Evolutionary conservation across 2,888 invertebrate species (phyloP).

Genomic region (Apodemia duryi): DNA sequence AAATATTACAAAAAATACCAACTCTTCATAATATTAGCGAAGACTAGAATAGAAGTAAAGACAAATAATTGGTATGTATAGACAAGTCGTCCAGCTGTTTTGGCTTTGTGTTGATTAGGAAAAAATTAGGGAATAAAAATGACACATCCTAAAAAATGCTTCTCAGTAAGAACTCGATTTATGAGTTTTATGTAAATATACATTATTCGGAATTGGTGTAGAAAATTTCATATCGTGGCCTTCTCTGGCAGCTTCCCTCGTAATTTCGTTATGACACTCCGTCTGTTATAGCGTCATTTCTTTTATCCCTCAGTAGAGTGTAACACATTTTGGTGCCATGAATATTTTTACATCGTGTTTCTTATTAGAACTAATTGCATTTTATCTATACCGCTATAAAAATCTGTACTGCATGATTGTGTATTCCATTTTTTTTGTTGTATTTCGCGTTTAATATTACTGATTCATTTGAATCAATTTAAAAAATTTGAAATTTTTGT

Average conservation of each 20-base stretch:
- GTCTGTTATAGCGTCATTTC: constrained; percentile 16
- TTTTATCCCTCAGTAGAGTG: constrained; percentile 11
- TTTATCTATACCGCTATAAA: neutral
- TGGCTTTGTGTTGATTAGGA: neutral
- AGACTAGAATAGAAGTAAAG: too few relatives aligned
- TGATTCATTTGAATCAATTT: too few relatives aligned
- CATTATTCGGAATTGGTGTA: neutral
- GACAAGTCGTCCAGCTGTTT: too few relatives aligned
- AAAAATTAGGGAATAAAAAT: neutral
- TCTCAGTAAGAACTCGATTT: neutral
- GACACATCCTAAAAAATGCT: neutral
- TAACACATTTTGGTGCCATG: constrained; percentile 5
- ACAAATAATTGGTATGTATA: too few relatives aligned
- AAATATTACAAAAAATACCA: too few relatives aligned
- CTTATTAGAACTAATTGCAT: neutral
- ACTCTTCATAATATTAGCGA: too few relatives aligned
- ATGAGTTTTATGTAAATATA: neutral
- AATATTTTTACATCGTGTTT: neutral
- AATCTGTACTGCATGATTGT: too few relatives aligned
- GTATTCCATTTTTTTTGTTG: too few relatives aligned
- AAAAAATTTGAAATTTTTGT: too few relatives aligned
- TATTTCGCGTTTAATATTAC: too few relatives aligned
- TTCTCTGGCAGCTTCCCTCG: constrained; percentile 3
- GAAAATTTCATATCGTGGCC: constrained; percentile 8
- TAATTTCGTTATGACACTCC: constrained; percentile 19